Evolutionary conservation across 2,888 invertebrate genomes (phyloP).

Genomic region (Eristalis intricaria): DNA sequence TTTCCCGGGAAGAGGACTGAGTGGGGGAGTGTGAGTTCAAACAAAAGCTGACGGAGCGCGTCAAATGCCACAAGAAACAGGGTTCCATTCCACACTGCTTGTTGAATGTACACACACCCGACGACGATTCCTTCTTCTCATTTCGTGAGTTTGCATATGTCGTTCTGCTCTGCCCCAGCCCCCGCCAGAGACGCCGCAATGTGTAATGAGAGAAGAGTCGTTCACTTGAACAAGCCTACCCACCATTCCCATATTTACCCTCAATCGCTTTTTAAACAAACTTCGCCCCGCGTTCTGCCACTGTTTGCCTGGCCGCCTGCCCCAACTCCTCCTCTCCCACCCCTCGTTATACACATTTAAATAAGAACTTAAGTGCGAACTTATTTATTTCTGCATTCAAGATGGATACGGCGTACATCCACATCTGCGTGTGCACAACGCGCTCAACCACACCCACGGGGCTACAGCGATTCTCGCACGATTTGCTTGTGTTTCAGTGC

Average conservation of each 20-base stretch:
- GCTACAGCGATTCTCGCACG: not conserved
- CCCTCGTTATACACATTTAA: constrained; percentile 5
- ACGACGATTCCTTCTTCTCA: constrained; percentile 3
- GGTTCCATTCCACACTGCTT: constrained; percentile 60
- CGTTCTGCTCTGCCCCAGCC: not conserved
- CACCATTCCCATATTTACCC: constrained; percentile 34
- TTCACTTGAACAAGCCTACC: constrained; percentile 52
- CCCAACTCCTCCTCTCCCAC: not conserved
- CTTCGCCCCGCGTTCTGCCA: not conserved
- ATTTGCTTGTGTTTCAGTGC: not conserved
- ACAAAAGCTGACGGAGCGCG: constrained; percentile 38
- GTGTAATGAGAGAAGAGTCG: constrained; percentile 46
- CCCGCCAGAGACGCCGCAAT: not conserved
- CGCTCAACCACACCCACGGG: not conserved
- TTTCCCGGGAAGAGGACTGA: constrained; percentile 8
- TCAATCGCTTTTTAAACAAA: constrained; percentile 20
- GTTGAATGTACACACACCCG: constrained; percentile 37
- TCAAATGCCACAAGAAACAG: constrained; percentile 26
- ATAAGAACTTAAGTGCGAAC: constrained; percentile 42
- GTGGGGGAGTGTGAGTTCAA: constrained; percentile 31
- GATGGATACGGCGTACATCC: not conserved
- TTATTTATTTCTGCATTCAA: constrained; percentile 45
- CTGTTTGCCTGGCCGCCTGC: not conserved
- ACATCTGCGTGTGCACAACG: too few species aligned
- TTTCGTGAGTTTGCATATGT: not conserved